Evolutionary conservation across 2,888 invertebrate genomes (phyloP), one percentile per base, ranked within the genome.

Genomic region (Merodon equestris): DNA sequence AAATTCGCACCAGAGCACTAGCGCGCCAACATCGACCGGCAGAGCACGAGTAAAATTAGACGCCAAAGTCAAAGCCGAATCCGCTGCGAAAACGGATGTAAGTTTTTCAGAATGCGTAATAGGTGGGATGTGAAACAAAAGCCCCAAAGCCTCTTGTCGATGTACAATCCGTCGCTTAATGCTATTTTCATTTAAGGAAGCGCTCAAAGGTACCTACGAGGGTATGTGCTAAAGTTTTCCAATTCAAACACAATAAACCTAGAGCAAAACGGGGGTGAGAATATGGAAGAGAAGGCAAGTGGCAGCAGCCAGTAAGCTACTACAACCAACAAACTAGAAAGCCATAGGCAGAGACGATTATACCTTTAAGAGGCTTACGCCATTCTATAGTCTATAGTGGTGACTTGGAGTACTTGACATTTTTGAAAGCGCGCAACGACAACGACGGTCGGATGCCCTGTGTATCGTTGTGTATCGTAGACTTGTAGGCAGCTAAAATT

Each of bases 361-460:
- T 76, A 60, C 57, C 63, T 70, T 64, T 60, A 67, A 74, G 67
- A 61, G 67, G 74, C 67, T 74, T 74, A 57, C 57, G 40, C 15
- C 34, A 67, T 61, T 48, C 54, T 54, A 45, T 45, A 53, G 57
- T 51, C 51, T 53, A 14, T 40, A 12, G n/a, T 1, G 36, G 38
- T 18, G 27, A 14, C 9, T 51, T 19, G 2, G 12, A 47, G 51
- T 47, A 27, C 27, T 58, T 44, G 40, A 12, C 15, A 15, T 51
- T 70, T 70, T 70, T 44, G 36, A 50, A 13, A 45, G 36, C 38
- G 10, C n/a, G n/a, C n/a, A n/a, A n/a, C n/a, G n/a, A n/a, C n/a
- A n/a, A n/a, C 38, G 19, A 15, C n/a, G 18, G 12, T 38, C 27
- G 27, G 27, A 27, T 27, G 27, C 27, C 27, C 27, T 27, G 27